Percentiles rank a stretch among this genome's conserved stretches.
Conservation (phyloP, 2,797 vertebrate genomes). For the Notamacropus eugenii region DNA sequence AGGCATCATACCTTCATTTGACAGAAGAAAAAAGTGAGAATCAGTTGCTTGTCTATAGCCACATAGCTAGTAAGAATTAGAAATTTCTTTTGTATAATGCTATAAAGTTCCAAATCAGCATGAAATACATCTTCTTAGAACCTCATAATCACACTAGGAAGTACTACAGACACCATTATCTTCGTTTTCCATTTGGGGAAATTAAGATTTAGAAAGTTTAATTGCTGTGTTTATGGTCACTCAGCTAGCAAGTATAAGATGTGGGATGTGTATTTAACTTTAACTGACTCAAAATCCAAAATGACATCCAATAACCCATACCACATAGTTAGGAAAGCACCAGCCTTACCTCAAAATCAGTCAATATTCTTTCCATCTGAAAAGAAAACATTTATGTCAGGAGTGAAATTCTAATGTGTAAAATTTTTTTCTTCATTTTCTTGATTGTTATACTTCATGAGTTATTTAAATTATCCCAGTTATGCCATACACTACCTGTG, state of each 20-base stretch:
- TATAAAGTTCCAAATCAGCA: neutral
- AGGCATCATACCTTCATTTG: neutral
- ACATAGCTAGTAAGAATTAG: neutral
- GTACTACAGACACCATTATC: neutral
- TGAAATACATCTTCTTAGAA: neutral
- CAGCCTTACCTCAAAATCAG: neutral
- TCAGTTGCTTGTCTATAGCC: neutral
- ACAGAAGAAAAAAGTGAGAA: neutral
- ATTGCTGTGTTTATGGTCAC: neutral
- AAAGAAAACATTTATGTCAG: neutral
- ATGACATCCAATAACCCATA: neutral
- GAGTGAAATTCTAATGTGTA: neutral
- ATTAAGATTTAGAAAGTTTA: neutral
- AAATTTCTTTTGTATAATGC: neutral
- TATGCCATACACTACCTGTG: neutral
- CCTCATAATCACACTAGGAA: neutral
- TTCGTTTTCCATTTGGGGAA: neutral
- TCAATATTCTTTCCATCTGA: neutral
- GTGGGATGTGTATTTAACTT: neutral
- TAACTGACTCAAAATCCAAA: neutral
- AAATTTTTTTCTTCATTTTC: constrained; percentile 15
- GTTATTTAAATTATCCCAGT: neutral
- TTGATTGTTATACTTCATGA: neutral
- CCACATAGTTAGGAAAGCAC: neutral
- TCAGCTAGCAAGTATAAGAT: neutral